Evolutionary conservation across 2,797 vertebrate genomes (phyloP), one percentile per base, ranked within the genome.

Genomic region (Myoxocephalus aenaeus): DNA sequence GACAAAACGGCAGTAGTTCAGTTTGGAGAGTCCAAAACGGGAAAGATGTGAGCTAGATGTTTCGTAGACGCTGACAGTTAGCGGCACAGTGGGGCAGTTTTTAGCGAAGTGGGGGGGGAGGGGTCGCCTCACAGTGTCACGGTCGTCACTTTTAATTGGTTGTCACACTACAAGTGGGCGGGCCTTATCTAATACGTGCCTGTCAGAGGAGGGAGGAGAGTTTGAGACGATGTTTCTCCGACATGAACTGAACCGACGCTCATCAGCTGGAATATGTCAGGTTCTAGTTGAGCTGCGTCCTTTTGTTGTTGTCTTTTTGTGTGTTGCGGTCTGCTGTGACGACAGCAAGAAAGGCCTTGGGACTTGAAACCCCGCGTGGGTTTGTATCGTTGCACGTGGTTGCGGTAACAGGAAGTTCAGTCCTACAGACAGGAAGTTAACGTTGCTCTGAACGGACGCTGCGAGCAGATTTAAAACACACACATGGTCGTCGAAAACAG

Each of bases 401-500:
- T 22, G 53, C 1, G 58, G n/a, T 7, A 5, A 80, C 46, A 65
- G 51, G 57, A 79, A 2, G 66, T 78, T 70, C 25, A 22, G 63
- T 20, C 65, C 27, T 12, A n/a, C 68, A 72, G 70, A 79, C 79
- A 82, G 84, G 73, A 86, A 76, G 80, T 59, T 32, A 32, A 32
- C 32, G 32, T 4, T 36, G 69, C 73, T 74, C 58, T 20, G 86
- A 76, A 73, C 73, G 70, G 75, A 86, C 8, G 38, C 80, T 70
- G 87, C 73, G 75, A 27, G 83, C 72, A 75, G 68, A 82, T 61
- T 18, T 70, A 82, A 27, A 27, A 27, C 65, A 65, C 66, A 78
- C 62, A 79, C 54, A 13, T 13, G 72, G 57, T 56, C 10, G 63
- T 61, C 50, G 62, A 77, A 51, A 87, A 86, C 77, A 74, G 70